Evolutionary conservation across 2,113 vertebrate genomes (phyloP), one percentile per base, ranked within the genome.

Genomic region (Otolemur garnettii): DNA sequence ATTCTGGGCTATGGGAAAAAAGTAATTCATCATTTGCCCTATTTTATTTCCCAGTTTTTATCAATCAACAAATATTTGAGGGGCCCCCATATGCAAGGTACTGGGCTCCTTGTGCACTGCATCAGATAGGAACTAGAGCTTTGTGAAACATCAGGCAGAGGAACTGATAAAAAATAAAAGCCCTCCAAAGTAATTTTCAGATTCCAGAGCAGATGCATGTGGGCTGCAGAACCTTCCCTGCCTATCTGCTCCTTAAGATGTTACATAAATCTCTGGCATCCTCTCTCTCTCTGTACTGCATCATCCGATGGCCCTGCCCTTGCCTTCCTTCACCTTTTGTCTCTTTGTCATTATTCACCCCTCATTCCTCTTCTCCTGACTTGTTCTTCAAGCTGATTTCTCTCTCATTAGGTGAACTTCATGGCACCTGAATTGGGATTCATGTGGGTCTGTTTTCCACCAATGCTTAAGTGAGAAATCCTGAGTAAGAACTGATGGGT

Each of bases 171-270:
- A 82, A 95, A 92, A 79, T 62, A 91, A 90, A 88, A 93, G 94
- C 78, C 53, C 86, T 96, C 93, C 74, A 5, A 86, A 98, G 93
- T 91, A 50, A 96, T 97, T 97, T 97, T 96, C 97, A 97, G 97
- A 97, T 86, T 95, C 88, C 72, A 94, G 92, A 97, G 93, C 97
- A 97, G 97, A 97, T 97, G 96, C 95, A 83, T 89, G 97, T 97
- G 96, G 96, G 97, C 87, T 97, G 97, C 55, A 88, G 95, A 95
- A 80, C 86, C 96, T 87, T 97, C 87, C 79, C 90, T 93, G 94
- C 83, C 75, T 95, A 91, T 96, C 94, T 97, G 94, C 84, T 97
- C 93, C 92, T 95, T 80, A 28, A 81, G 95, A 94, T 64, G 80
- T 98, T 98, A 97, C 80, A 95, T 97, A 97, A 97, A 88, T 96